A percentile compares a stretch with the other conserved stretches of the same genome.
These are phyloP conservation scores for Lasioglossum lativentre DNA, from an alignment of 2,888 invertebrate species.

Conservation along the genomic window DNA sequence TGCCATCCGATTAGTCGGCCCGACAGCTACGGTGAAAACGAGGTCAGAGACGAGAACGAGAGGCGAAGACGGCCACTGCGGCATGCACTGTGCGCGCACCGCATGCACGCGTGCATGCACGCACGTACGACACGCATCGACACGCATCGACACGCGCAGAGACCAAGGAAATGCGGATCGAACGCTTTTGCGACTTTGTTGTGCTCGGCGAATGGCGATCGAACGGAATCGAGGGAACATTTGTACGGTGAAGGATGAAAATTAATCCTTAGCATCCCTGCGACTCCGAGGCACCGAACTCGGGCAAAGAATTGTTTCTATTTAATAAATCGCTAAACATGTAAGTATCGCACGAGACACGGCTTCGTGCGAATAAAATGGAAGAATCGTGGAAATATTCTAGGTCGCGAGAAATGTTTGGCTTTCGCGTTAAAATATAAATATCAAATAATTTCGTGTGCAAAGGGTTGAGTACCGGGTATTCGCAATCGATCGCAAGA, in stretches of 20 bases:
- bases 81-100: slow-evolving; percentile 18
- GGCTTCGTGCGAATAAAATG: too few relatives aligned
- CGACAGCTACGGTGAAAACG: slow-evolving; percentile 57
- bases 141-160: slow-evolving; percentile 9
- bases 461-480: too few relatives aligned
- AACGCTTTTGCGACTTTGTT: neutral
- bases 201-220: neutral
- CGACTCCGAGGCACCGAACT: too few relatives aligned
- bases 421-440: too few relatives aligned
- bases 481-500: too few relatives aligned
- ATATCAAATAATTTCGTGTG: too few relatives aligned
- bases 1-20: slow-evolving; percentile 57
- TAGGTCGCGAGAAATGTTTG: too few relatives aligned
- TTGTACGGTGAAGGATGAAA: neutral
- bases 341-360: too few relatives aligned
- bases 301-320: too few relatives aligned
- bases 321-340: too few relatives aligned
- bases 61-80: slow-evolving; percentile 49
- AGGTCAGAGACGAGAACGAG: slow-evolving; percentile 65
- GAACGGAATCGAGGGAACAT: neutral
- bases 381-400: too few relatives aligned
- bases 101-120: neutral
- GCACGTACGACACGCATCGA: slow-evolving; percentile 19
- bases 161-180: slow-evolving; percentile 46
- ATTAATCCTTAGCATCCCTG: neutral